These are phyloP conservation scores for Xylocopa sonorina DNA, from an alignment of 1,140 invertebrate genomes.

Conservation along the genomic window DNA sequence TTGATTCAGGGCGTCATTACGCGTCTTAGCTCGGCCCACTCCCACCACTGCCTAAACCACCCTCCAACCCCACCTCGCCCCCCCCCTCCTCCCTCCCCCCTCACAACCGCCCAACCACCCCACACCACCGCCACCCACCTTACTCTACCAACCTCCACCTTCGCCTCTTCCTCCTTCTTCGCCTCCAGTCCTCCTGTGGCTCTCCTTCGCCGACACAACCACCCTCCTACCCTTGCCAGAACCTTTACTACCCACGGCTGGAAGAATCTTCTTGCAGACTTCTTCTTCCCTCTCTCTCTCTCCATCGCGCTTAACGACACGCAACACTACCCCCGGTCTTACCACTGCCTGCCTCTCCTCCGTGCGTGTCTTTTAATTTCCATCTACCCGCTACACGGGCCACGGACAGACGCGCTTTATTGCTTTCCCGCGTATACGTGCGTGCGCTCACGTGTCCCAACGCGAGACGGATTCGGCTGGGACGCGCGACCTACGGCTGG, in stretches of 20 bases:
- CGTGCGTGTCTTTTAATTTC: not conserved
- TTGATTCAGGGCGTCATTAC: constrained; percentile 81
- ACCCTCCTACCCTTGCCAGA: constrained; percentile 56
- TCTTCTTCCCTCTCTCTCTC: constrained; percentile 52
- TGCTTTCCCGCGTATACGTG: not conserved
- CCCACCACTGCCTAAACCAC: constrained; percentile 70
- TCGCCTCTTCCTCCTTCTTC: constrained; percentile 61
- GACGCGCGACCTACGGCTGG: not conserved
- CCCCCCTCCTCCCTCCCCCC: constrained; percentile 40
- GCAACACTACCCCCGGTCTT: constrained; percentile 39
- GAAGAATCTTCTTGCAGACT: constrained; percentile 70
- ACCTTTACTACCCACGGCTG: constrained; percentile 62
- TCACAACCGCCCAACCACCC: no score
- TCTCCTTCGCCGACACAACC: constrained; percentile 61
- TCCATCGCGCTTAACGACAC: constrained; percentile 40
- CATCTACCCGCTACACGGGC: no score
- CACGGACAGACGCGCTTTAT: not conserved
- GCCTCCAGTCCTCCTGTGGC: constrained; percentile 63
- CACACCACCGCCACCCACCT: constrained; percentile 39
- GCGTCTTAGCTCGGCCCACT: constrained; percentile 79
- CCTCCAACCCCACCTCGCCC: constrained; percentile 52
- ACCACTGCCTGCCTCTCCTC: constrained; percentile 41
- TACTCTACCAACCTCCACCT: constrained; percentile 43
- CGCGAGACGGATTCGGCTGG: not conserved
- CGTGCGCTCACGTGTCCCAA: not conserved